Base-by-base conservation (phyloP, 1,140 invertebrate genomes). In the Lordiphosa stackelbergi region DNA sequence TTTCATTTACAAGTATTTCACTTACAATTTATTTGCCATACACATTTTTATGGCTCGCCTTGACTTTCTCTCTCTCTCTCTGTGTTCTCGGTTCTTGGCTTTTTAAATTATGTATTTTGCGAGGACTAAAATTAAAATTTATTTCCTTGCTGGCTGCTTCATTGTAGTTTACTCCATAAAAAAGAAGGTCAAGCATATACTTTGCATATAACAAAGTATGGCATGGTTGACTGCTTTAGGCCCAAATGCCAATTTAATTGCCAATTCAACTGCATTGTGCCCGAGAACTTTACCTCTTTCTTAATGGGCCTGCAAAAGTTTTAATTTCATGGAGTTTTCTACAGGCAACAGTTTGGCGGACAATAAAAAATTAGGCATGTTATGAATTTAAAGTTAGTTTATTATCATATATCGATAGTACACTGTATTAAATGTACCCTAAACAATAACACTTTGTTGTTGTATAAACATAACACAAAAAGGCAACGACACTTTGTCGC, bases 1-100 rank as follows among this genome's bases (percentile, higher is more conserved):
- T 81, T 81, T 81, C 75, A 81, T 81, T 81, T 83, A 75, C 75
- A 81, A 81, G 75, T 81, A 81, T 81, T 81, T 83, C 75, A 72
- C 77, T 81, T 83, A 70, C 71, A 81, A 81, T 81, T 75, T 81
- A 83, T 81, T 83, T 81, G 53, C 56, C 68, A 53, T 65, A 53
- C 77, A 68, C 75, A 75, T 75, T 81, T 81, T 81, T 81, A 81
- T 81, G 75, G 75, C 77, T 74, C 55, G 60, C 49, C 53, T 64
- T 53, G 75, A 69, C 75, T 70, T 70, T 66, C 60, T 68, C 71
- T 59, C 46, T 56, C 46, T 51, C 38, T 22, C 28, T 45, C 57
- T 28, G 52, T 36, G 3, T 34, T 7, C 16, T 38, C 11, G n/a
- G 16, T 10, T 38, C 11, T 42, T 36, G 42, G 40, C 41, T 46